Percentiles rank a stretch among this genome's conserved stretches.
phyloP scores from a whole-genome alignment of 35 echinoderm and acorn worm genomes.

The Stichopus chloronotus region DNA sequence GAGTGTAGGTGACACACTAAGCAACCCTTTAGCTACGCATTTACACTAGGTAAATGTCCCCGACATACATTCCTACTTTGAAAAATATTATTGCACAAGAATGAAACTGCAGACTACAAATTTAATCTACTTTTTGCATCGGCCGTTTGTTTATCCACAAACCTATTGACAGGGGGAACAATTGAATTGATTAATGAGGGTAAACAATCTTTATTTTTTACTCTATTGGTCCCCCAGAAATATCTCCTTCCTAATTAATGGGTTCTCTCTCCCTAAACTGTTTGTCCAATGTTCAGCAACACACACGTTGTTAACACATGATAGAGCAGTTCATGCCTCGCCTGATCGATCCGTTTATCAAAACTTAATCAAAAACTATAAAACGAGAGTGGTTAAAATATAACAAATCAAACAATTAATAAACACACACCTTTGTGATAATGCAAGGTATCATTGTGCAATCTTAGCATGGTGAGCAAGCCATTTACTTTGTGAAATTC shows the following conservation, averaged over 20 bases:
- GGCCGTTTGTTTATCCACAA: conserved; percentile 24
- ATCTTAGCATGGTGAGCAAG: too few species aligned
- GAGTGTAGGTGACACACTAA: background rate
- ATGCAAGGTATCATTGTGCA: too few species aligned
- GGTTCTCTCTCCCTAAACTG: background rate
- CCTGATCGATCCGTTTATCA: background rate
- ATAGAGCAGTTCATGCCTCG: background rate
- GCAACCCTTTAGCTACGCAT: background rate
- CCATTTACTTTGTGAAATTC: too few species aligned
- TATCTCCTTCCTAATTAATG: conserved; percentile 12
- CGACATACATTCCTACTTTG: background rate
- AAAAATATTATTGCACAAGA: background rate
- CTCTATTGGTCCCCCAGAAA: background rate
- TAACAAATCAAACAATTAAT: conserved; percentile 17
- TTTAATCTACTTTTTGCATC: conserved; percentile 3
- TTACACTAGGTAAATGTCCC: background rate
- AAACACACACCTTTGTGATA: background rate
- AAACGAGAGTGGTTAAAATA: background rate
- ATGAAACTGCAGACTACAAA: background rate
- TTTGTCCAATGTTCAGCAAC: background rate
- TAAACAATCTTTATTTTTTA: conserved; percentile 13
- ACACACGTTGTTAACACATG: background rate
- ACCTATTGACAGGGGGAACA: conserved; percentile 8
- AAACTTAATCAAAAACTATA: background rate
- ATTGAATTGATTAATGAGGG: conserved; percentile 38